Percentiles rank a stretch among this genome's conserved stretches.
phyloP scores from a whole-genome alignment of 2,113 vertebrate genomes.

The Trochalopteron elliotii region DNA sequence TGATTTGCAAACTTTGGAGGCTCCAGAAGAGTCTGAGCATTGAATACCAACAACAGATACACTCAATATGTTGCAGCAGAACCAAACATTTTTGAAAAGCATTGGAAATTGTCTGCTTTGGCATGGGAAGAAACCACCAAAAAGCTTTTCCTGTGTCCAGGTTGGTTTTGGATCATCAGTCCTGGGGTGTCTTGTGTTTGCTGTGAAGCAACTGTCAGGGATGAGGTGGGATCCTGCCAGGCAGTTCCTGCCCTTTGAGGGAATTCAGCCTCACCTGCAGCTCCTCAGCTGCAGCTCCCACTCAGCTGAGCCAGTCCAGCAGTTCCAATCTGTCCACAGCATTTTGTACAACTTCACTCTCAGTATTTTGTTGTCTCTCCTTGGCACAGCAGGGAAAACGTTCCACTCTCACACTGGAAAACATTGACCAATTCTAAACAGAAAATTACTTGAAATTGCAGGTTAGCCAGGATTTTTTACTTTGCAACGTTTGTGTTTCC shows the following conservation, averaged over 20 bases:
- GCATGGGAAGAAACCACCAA: not conserved
- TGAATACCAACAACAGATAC: not conserved
- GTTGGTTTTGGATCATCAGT: not conserved
- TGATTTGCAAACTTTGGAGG: not conserved
- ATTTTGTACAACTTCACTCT: not conserved
- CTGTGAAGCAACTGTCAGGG: not conserved
- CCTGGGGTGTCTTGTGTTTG: not conserved
- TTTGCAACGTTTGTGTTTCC: not conserved
- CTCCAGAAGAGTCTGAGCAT: not conserved
- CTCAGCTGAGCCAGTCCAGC: not conserved
- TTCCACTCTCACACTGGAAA: not conserved
- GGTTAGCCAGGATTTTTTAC: not conserved
- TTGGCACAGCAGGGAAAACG: not conserved
- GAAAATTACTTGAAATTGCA: conserved; percentile 41
- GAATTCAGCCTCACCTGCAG: not conserved
- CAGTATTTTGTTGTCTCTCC: not conserved
- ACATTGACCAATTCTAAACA: not conserved
- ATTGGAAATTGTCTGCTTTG: not conserved
- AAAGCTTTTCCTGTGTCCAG: not conserved
- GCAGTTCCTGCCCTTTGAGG: not conserved
- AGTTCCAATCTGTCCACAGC: not conserved
- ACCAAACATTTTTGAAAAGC: not conserved
- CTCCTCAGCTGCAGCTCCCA: not conserved
- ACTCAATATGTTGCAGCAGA: not conserved
- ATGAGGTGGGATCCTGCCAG: not conserved